These are phyloP conservation scores for Pangasianodon gigas DNA, from an alignment of 2,113 vertebrate genomes.

Conservation along the genomic window DNA sequence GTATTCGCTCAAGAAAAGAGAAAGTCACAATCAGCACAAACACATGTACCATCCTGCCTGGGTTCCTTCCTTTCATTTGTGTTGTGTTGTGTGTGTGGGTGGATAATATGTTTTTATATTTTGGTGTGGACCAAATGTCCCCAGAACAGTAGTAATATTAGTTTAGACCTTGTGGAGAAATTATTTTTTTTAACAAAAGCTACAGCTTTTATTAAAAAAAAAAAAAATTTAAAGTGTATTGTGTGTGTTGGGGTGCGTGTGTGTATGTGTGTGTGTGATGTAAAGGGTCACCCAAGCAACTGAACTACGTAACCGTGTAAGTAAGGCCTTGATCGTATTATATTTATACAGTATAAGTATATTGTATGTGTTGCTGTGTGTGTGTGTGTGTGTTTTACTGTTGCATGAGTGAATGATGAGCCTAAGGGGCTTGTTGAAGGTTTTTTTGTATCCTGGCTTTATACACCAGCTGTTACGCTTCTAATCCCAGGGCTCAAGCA, in stretches of 20 bases:
- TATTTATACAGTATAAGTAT: not conserved
- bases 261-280: not conserved
- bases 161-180: not conserved
- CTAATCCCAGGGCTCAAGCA: constrained; percentile 51
- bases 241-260: not conserved
- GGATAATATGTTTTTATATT: not conserved
- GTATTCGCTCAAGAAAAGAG: not conserved
- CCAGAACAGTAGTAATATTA: not conserved
- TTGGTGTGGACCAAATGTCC: not conserved
- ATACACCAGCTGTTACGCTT: constrained; percentile 56
- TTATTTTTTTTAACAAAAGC: not conserved
- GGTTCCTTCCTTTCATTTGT: constrained; percentile 32
- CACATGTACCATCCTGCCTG: constrained; percentile 41
- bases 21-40: constrained; percentile 39
- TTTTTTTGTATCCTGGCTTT: constrained; percentile 51
- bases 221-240: not conserved
- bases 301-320: not conserved
- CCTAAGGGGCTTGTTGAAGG: constrained; percentile 48
- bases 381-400: constrained; percentile 31
- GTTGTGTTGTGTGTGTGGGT: not conserved
- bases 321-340: not conserved
- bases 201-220: not conserved
- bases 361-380: constrained; percentile 6
- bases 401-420: constrained; percentile 51
- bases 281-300: not conserved